Evolutionary conservation across 2,888 invertebrate genomes (phyloP).

Genomic region (Troglohyphantes excavatus): DNA sequence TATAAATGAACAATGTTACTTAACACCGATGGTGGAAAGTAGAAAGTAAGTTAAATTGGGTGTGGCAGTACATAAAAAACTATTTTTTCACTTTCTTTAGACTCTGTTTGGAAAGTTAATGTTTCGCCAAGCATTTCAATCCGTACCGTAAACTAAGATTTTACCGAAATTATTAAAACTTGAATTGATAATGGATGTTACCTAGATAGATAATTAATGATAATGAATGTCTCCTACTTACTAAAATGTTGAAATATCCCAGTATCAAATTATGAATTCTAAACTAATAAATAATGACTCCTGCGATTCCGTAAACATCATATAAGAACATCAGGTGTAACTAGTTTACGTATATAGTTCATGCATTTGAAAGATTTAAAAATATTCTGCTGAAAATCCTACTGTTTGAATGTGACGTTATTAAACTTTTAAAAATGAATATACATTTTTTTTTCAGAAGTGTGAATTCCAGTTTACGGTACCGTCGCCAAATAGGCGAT

Average conservation of each 20-base stretch:
- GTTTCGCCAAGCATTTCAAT: no score
- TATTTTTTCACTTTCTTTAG: no score
- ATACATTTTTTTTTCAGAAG: not conserved
- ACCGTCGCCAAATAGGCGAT: no score
- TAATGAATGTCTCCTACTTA: slow-evolving; percentile 28
- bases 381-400: slow-evolving; percentile 30
- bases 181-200: not conserved
- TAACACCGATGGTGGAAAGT: no score
- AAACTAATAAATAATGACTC: slow-evolving; percentile 41
- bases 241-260: slow-evolving; percentile 51
- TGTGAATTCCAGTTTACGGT: not conserved
- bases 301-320: slow-evolving; percentile 2
- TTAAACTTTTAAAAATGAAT: slow-evolving; percentile 15
- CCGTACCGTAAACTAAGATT: not conserved
- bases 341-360: slow-evolving; percentile 59
- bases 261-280: slow-evolving; percentile 47
- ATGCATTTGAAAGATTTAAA: slow-evolving; percentile 58
- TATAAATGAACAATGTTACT: no score
- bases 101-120: no score
- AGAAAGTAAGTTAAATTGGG: no score
- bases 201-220: no score
- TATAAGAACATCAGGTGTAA: slow-evolving; percentile 43
- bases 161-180: not conserved
- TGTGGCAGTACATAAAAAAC: no score
- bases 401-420: slow-evolving; percentile 13